These are phyloP conservation scores for Thereva nobilitata DNA, from an alignment of 2,888 invertebrate species.

Conservation along the genomic window DNA sequence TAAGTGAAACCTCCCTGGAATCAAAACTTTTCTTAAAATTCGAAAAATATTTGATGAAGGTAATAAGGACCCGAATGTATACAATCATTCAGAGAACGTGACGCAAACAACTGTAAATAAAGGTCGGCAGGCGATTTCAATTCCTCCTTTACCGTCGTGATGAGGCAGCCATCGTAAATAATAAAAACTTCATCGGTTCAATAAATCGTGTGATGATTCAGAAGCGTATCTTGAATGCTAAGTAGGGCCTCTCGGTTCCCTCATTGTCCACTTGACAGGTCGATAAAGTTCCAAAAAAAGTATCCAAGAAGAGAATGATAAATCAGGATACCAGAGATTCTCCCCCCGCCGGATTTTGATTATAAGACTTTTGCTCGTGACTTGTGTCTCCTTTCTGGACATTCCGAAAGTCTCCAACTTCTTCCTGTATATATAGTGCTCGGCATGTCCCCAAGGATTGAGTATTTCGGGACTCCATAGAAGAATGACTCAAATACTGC, in stretches of 20 bases:
- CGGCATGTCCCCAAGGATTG: constrained; percentile 11
- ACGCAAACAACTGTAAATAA: constrained; percentile 11
- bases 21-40: too few species aligned
- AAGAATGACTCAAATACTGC: background rate
- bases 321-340: constrained; percentile 21
- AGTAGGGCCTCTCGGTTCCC: constrained; percentile 2
- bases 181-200: constrained; percentile 22
- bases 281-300: constrained; percentile 25
- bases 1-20: too few species aligned
- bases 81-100: constrained; percentile 8
- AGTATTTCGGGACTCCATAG: constrained; percentile 9
- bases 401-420: constrained; percentile 12
- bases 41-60: too few species aligned
- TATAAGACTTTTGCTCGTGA: constrained; percentile 11
- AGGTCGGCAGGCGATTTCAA: background rate
- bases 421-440: background rate
- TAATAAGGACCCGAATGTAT: background rate
- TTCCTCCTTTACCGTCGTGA: background rate
- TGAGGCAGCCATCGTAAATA: constrained; percentile 13
- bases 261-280: constrained; percentile 28
- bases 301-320: constrained; percentile 24
- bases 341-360: constrained; percentile 13
- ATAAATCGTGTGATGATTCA: constrained; percentile 17
- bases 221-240: background rate
- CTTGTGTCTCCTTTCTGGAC: constrained; percentile 1